Evolutionary conservation across 2,113 vertebrate species (phyloP).

Genomic region (Phoenicopterus ruber): DNA sequence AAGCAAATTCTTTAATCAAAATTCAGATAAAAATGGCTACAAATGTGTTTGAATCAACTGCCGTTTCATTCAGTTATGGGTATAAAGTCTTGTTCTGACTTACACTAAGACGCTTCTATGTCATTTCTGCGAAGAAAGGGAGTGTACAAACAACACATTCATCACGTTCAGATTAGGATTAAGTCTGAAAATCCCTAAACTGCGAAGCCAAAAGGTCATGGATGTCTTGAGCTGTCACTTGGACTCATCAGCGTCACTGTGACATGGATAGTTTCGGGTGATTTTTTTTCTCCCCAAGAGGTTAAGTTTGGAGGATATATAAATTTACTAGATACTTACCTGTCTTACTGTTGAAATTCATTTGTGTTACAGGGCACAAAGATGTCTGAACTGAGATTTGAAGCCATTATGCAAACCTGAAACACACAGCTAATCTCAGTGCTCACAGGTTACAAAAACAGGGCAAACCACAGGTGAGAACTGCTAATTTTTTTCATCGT

Average conservation of each 20-base stretch:
- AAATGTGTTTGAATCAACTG: background rate
- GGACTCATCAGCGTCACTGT: background rate
- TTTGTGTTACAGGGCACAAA: background rate
- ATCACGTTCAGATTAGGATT: background rate
- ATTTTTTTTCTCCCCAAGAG: background rate
- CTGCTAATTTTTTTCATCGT: background rate
- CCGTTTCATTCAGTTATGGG: background rate
- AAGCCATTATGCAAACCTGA: background rate
- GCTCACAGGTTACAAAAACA: background rate
- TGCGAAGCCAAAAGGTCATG: fast-evolving
- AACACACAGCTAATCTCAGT: background rate
- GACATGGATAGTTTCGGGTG: background rate
- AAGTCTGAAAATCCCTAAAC: background rate
- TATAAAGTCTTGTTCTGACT: background rate
- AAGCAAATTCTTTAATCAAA: background rate
- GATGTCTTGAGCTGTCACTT: background rate
- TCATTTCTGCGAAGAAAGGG: background rate
- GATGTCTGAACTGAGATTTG: background rate
- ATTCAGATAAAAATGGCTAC: background rate
- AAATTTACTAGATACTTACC: background rate
- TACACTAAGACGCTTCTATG: fast-evolving
- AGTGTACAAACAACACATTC: fast-evolving
- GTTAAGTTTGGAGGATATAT: background rate
- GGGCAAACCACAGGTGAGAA: background rate
- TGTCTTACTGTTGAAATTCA: background rate